These are phyloP conservation scores for Carassius auratus DNA, from an alignment of 2,113 vertebrate species.

Conservation along the genomic window DNA sequence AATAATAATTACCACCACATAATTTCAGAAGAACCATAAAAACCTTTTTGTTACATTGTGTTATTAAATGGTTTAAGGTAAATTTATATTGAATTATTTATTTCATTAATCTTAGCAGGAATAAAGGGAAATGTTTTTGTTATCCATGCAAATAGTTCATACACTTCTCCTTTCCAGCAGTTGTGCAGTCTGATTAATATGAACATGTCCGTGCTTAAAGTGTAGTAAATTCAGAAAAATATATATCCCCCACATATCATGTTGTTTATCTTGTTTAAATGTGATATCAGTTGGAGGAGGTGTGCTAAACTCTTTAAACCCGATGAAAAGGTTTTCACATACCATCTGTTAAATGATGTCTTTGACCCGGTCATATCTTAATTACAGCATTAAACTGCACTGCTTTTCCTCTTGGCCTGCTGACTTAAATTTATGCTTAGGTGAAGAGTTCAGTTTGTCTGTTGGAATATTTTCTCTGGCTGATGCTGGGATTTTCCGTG, in stretches of 20 bases:
- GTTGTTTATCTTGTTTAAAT: background rate
- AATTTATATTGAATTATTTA: too few species aligned
- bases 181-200: background rate
- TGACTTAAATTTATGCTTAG: slow-evolving; percentile 42
- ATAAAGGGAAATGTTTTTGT: too few species aligned
- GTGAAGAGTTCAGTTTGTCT: slow-evolving; percentile 35
- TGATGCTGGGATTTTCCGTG: slow-evolving; percentile 51
- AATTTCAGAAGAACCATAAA: too few species aligned
- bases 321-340: slow-evolving; percentile 1
- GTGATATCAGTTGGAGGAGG: background rate
- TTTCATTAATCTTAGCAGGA: too few species aligned
- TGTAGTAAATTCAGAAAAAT: too few species aligned
- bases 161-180: too few species aligned
- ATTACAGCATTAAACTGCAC: slow-evolving; percentile 28
- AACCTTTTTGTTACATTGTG: too few species aligned
- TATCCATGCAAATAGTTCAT: too few species aligned
- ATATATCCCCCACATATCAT: background rate
- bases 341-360: background rate
- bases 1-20: too few species aligned
- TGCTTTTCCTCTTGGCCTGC: slow-evolving; percentile 33
- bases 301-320: background rate
- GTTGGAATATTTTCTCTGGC: slow-evolving; percentile 51
- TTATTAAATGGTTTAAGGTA: too few species aligned
- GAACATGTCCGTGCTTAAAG: too few species aligned
- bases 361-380: slow-evolving; percentile 30